Evolutionary conservation across 2,888 invertebrate species (phyloP).

Genomic region (Vesta saturnalis): DNA sequence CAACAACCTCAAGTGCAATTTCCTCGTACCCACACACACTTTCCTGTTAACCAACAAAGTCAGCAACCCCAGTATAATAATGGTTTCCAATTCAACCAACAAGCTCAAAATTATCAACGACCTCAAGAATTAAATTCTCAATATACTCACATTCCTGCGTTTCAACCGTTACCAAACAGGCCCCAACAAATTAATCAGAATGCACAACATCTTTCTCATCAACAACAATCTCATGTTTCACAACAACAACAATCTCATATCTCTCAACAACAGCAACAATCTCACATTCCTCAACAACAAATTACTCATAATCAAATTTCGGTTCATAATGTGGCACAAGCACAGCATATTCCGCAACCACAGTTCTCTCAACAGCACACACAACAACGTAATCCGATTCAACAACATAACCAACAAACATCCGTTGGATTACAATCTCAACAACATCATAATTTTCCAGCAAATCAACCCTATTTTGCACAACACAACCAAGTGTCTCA

Average conservation of each 20-base stretch:
- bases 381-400: too few relatives aligned
- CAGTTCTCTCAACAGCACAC: slow-evolving; percentile 41
- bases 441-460: slow-evolving; percentile 32
- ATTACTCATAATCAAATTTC: slow-evolving; percentile 50
- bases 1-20: slow-evolving; percentile 56
- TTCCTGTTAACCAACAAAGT: slow-evolving; percentile 53
- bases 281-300: slow-evolving; percentile 5
- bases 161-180: slow-evolving; percentile 34
- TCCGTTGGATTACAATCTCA: slow-evolving; percentile 29
- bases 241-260: slow-evolving; percentile 30
- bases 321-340: too few relatives aligned
- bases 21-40: slow-evolving; percentile 65
- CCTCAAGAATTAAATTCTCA: too few relatives aligned
- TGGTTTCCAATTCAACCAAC: slow-evolving; percentile 49
- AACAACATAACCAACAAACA: slow-evolving; percentile 31
- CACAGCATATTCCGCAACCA: slow-evolving; percentile 21
- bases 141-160: slow-evolving; percentile 29
- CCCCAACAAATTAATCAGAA: slow-evolving; percentile 36
- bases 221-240: slow-evolving; percentile 25
- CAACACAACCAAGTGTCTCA: too few relatives aligned
- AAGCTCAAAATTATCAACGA: slow-evolving; percentile 6
- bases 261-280: slow-evolving; percentile 39
- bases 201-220: slow-evolving; percentile 25
- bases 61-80: slow-evolving; percentile 46
- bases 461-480: too few relatives aligned